Conservation (phyloP, 92 coral and sea anemone species). For the Porites cylindrica region DNA sequence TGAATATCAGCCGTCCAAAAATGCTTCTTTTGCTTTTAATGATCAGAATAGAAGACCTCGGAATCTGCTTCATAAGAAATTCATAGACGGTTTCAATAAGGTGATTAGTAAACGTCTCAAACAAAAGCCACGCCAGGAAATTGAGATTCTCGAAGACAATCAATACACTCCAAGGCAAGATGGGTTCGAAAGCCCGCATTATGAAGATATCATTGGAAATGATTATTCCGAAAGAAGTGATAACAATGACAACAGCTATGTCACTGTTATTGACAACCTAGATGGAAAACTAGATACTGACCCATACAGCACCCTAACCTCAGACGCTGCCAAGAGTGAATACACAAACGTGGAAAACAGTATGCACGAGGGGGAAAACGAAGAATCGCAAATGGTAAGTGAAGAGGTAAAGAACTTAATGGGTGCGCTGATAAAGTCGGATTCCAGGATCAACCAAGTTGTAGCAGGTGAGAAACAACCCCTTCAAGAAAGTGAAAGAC, state of each 20-base stretch:
- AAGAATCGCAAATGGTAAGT: conserved; percentile 35
- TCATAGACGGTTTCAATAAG: background rate
- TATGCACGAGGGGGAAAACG: conserved; percentile 35
- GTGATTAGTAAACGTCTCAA: conserved; percentile 7
- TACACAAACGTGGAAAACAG: conserved; percentile 45
- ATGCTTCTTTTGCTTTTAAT: background rate
- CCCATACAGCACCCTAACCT: conserved; percentile 22
- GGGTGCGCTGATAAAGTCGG: conserved; percentile 34
- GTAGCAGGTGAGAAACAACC: background rate
- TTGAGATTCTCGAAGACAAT: conserved; percentile 36
- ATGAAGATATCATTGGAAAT: conserved; percentile 20
- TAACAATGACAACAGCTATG: conserved; percentile 24
- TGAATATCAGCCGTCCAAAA: background rate
- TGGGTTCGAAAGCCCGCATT: conserved; percentile 9
- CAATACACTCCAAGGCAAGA: conserved; percentile 11
- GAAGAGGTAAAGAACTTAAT: conserved; percentile 30
- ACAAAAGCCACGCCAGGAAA: conserved; percentile 39
- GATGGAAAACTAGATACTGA: conserved; percentile 38
- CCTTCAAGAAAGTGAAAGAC: background rate
- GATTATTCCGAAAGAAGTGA: conserved; percentile 14
- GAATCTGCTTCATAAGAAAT: conserved; percentile 2
- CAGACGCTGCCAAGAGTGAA: conserved; percentile 45
- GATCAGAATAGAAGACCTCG: conserved; percentile 19
- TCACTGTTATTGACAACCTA: conserved; percentile 35
- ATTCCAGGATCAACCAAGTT: conserved; percentile 26